Evolutionary conservation across 2,797 vertebrate species (phyloP), one percentile per base, ranked within the genome.

Genomic region (Enteromius argenteus): DNA sequence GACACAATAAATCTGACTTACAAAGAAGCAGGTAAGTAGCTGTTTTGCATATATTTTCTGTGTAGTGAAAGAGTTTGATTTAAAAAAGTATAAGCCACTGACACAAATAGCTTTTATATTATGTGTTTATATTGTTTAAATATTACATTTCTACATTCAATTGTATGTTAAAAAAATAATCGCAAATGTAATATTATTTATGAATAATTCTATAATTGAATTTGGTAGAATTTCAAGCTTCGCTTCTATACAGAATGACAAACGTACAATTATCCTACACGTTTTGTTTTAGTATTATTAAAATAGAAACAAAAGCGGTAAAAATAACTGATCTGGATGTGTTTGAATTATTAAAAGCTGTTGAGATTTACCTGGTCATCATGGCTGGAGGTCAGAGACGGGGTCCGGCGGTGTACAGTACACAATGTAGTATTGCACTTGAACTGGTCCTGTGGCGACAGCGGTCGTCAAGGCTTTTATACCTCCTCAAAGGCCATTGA

Each of bases 401-500:
- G 84, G 86, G 67, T 89, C 69, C 79, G 71, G 60, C 53, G 67
- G 68, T 39, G 66, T 67, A 89, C 85, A 89, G 87, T 89, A 88
- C 88, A 88, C 75, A 77, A 68, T 86, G 91, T 81, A 89, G 90
- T 89, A 88, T 88, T 90, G 88, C 86, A 88, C 91, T 79, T 90
- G 88, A 88, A 84, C 89, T 60, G 79, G 89, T 84, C 27, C 87
- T 89, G 84, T 75, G 44, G 85, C 83, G 68, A 73, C 30, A 32
- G 69, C 81, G 78, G 89, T 80, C 37, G 64, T 11, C 9, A 56
- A 21, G 27, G 83, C 88, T 94, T 95, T 91, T 95, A 95, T 95
- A 95, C 82, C 84, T 15, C 85, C 90, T 82, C 85, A 90, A 94
- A 94, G 91, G 91, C 91, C 94, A 92, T 35, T 64, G 85, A 84